phyloP scores from a whole-genome alignment of 2,113 vertebrate genomes.

The Dasypus novemcinctus region DNA sequence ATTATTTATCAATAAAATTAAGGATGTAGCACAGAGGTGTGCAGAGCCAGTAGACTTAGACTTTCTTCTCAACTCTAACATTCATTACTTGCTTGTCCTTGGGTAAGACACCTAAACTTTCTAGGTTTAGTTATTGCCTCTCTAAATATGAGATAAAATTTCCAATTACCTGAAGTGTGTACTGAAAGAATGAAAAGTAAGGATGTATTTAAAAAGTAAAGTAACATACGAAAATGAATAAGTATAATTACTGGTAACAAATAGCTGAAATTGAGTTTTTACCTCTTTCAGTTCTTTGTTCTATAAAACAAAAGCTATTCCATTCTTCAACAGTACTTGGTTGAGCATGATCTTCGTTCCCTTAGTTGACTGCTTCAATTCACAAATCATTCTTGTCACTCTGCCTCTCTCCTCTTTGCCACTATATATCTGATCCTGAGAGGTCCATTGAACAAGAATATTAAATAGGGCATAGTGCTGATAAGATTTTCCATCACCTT shows the following conservation, averaged over 20 bases:
- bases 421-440: constrained; percentile 15
- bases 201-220: not conserved
- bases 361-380: constrained; percentile 38
- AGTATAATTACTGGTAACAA: not conserved
- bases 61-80: not conserved
- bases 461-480: not conserved
- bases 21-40: not conserved
- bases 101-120: not conserved
- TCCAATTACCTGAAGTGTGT: not conserved
- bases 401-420: constrained; percentile 9
- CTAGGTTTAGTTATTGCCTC: not conserved
- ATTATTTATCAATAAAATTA: not conserved
- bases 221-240: not conserved
- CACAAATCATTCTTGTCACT: constrained; percentile 50
- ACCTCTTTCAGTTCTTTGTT: not conserved
- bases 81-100: not conserved
- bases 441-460: constrained; percentile 49
- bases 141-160: not conserved
- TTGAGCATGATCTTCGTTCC: not conserved
- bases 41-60: not conserved
- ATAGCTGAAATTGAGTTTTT: not conserved
- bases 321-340: not conserved
- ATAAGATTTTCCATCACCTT: constrained; percentile 30
- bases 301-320: not conserved
- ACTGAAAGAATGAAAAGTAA: not conserved